Evolutionary conservation across 1,140 invertebrate species (phyloP).

Genomic region (Phocides pigmalion): DNA sequence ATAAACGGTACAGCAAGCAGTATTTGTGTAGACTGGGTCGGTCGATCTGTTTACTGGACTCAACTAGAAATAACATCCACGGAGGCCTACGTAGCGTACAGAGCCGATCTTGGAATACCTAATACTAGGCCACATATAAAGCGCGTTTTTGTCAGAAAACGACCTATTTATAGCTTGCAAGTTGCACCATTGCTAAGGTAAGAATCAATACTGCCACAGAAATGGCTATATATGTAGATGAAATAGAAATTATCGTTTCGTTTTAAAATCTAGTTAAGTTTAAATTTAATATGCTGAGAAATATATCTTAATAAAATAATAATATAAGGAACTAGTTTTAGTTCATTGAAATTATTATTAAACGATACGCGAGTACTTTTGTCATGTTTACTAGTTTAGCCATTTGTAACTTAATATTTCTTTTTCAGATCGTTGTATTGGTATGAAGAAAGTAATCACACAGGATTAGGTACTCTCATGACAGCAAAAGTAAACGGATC

Average conservation of each 20-base stretch:
- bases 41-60: slow-evolving; percentile 91
- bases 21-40: slow-evolving; percentile 94
- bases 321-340: no score
- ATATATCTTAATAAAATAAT: slow-evolving; percentile 7
- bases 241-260: no score
- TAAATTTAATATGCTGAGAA: no score
- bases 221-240: no score
- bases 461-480: slow-evolving; percentile 85
- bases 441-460: slow-evolving; percentile 86
- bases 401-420: no score
- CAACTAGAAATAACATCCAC: slow-evolving; percentile 83
- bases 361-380: no score
- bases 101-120: slow-evolving; percentile 85
- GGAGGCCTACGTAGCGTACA: slow-evolving; percentile 82
- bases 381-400: no score
- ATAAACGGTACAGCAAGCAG: slow-evolving; percentile 87
- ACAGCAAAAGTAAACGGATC: slow-evolving; percentile 85
- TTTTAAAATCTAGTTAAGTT: no score
- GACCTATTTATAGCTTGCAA: slow-evolving; percentile 86
- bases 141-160: slow-evolving; percentile 79
- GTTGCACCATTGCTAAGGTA: slow-evolving; percentile 89
- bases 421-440: slow-evolving; percentile 88
- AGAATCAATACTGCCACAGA: no score
- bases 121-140: slow-evolving; percentile 75
- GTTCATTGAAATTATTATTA: no score